Conservation (phyloP, 2,888 invertebrate species). For the Mechanitis mazaeus region DNA sequence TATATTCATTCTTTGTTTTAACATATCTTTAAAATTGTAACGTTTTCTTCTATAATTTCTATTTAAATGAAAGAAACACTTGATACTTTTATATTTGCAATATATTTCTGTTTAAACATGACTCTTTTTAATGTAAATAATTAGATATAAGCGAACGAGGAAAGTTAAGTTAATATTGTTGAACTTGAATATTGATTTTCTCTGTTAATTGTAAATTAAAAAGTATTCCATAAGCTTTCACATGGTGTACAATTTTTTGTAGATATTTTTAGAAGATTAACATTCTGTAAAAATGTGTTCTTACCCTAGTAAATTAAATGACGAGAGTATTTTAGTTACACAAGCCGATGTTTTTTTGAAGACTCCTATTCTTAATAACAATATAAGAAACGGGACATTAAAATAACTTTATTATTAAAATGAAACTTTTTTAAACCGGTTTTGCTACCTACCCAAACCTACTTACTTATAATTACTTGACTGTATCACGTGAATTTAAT, state of each 20-base stretch:
- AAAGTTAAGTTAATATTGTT: constrained; percentile 71
- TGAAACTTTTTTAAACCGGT: background rate
- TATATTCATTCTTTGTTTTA: no score
- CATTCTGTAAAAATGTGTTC: constrained; percentile 78
- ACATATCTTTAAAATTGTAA: no score
- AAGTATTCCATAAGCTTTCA: constrained; percentile 68
- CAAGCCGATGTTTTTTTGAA: constrained; percentile 58
- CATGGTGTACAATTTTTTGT: constrained; percentile 76
- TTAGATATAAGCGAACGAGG: constrained; percentile 53
- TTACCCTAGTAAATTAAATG: constrained; percentile 78
- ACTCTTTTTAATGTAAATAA: constrained; percentile 69
- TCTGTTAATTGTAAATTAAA: constrained; percentile 73
- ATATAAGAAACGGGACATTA: background rate
- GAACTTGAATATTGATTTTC: constrained; percentile 70
- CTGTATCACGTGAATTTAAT: no score
- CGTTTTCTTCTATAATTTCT: background rate
- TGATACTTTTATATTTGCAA: constrained; percentile 30
- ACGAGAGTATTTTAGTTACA: constrained; percentile 77
- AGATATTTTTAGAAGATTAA: constrained; percentile 73
- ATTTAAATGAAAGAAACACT: constrained; percentile 14
- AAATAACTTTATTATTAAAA: background rate
- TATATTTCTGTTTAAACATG: constrained; percentile 59
- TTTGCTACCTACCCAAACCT: no score
- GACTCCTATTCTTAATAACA: background rate
- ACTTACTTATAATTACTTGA: no score